Percentiles rank a stretch among this genome's conserved stretches.
phyloP scores from a whole-genome alignment of 1,140 invertebrate genomes.

The Aradophagus sp. region DNA sequence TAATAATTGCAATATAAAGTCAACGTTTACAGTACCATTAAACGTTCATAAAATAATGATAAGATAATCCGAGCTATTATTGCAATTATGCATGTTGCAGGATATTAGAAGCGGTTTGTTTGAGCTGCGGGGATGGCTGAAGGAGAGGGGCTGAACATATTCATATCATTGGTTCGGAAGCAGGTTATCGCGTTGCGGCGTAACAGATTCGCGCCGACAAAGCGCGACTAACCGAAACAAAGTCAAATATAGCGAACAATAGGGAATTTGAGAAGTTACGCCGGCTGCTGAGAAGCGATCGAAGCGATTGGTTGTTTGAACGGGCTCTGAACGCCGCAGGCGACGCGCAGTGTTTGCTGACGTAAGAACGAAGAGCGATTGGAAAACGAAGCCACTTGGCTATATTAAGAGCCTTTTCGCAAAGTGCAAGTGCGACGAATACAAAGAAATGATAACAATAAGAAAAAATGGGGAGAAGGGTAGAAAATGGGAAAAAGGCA shows the following conservation, averaged over 20 bases:
- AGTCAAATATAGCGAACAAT: conserved; percentile 70
- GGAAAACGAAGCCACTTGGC: conserved; percentile 35
- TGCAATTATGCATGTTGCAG: conserved; percentile 28
- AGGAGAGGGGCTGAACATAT: conserved; percentile 10
- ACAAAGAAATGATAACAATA: conserved; percentile 25
- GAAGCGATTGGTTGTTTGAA: conserved; percentile 71
- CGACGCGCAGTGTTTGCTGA: conserved; percentile 65
- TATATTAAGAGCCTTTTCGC: conserved; percentile 38
- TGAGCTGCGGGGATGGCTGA: neutral
- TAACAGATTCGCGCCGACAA: conserved; percentile 63
- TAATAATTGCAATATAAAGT: no score
- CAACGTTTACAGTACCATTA: conserved; percentile 12
- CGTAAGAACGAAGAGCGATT: conserved; percentile 56
- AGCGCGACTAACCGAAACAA: conserved; percentile 61
- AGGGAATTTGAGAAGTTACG: conserved; percentile 61
- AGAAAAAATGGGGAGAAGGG: no score
- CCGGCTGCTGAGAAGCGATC: conserved; percentile 47
- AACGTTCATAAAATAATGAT: conserved; percentile 28
- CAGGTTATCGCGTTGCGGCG: conserved; percentile 39
- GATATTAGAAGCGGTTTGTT: conserved; percentile 12
- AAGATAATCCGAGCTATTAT: conserved; percentile 32
- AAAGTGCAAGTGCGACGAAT: conserved; percentile 13
- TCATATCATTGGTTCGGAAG: conserved; percentile 52
- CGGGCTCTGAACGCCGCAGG: conserved; percentile 63
- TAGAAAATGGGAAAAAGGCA: no score